phyloP scores from a whole-genome alignment of 2,797 vertebrate genomes.

The Oreochromis grahami region DNA sequence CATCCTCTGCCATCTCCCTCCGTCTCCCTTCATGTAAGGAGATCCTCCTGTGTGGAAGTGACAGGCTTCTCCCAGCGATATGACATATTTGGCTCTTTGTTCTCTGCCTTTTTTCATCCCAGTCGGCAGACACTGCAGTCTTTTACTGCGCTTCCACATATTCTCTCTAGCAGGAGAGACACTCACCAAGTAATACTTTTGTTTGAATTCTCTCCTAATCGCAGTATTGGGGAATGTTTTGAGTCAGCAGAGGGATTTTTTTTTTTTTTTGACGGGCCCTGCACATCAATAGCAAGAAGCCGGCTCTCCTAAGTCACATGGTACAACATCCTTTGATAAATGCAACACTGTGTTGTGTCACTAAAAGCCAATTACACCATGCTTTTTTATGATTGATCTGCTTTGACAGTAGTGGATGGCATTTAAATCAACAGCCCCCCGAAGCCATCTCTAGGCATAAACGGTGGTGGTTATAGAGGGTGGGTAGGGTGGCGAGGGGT shows the following conservation, averaged over 20 bases:
- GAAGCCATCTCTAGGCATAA: slow-evolving; percentile 72
- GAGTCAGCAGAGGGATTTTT: slow-evolving; percentile 66
- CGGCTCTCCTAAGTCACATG: slow-evolving; percentile 60
- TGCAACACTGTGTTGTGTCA: slow-evolving; percentile 72
- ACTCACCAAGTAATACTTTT: slow-evolving; percentile 53
- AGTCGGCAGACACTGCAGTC: slow-evolving; percentile 42
- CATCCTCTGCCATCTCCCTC: slow-evolving; percentile 19
- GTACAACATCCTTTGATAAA: slow-evolving; percentile 74
- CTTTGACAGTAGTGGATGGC: slow-evolving; percentile 74
- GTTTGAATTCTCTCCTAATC: slow-evolving; percentile 50
- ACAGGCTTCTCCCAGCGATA: slow-evolving; percentile 54
- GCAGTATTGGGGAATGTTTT: slow-evolving; percentile 52
- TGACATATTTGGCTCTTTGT: slow-evolving; percentile 71
- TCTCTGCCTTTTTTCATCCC: slow-evolving; percentile 59
- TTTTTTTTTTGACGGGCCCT: slow-evolving; percentile 20
- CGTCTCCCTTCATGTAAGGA: slow-evolving; percentile 47
- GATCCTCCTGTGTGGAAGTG: slow-evolving; percentile 54
- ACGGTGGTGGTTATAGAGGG: slow-evolving; percentile 60
- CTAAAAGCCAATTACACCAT: slow-evolving; percentile 80
- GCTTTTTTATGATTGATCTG: slow-evolving; percentile 75
- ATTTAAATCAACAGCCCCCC: slow-evolving; percentile 74
- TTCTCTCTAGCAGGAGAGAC: slow-evolving; percentile 16
- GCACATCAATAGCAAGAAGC: slow-evolving; percentile 41
- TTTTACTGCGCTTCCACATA: slow-evolving; percentile 19
- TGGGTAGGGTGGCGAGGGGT: slow-evolving; percentile 48